phyloP scores from a whole-genome alignment of 92 coral and sea anemone genomes.

The Parazoanthus atlanticus region DNA sequence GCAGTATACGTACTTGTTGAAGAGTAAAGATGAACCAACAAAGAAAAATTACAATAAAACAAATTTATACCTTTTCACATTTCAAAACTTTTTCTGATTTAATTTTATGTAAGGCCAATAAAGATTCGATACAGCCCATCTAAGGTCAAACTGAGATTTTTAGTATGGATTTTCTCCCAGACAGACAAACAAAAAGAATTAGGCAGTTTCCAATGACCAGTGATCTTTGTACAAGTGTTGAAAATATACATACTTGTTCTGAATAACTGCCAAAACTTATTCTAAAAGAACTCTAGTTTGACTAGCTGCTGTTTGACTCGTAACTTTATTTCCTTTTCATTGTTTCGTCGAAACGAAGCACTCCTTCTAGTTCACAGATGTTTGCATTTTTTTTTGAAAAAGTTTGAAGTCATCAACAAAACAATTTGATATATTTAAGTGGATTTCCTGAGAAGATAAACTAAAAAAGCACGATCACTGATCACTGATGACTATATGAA shows the following conservation, averaged over 20 bases:
- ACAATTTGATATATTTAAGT: slow-evolving; percentile 34
- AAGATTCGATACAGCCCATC: not conserved
- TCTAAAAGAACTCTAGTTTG: not conserved
- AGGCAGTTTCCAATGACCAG: not conserved
- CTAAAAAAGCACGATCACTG: not conserved
- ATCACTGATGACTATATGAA: not conserved
- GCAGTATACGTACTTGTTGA: not conserved
- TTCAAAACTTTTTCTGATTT: not conserved
- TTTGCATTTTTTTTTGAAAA: not conserved
- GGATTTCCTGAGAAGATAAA: slow-evolving; percentile 11
- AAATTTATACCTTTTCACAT: too few relatives aligned
- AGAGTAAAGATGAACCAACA: not conserved
- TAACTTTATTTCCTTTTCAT: not conserved
- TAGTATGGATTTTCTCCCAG: not conserved
- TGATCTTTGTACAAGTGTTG: not conserved
- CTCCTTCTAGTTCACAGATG: not conserved
- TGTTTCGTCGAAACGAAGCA: not conserved
- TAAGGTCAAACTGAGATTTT: not conserved
- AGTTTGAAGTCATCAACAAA: slow-evolving; percentile 10
- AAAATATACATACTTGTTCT: not conserved
- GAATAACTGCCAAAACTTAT: not conserved
- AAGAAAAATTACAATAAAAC: too few relatives aligned
- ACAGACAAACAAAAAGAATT: not conserved
- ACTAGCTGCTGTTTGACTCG: not conserved
- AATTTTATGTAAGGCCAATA: too few relatives aligned